phyloP scores from a whole-genome alignment of 92 coral and sea anemone species.

The Phenganax stokvisi region DNA sequence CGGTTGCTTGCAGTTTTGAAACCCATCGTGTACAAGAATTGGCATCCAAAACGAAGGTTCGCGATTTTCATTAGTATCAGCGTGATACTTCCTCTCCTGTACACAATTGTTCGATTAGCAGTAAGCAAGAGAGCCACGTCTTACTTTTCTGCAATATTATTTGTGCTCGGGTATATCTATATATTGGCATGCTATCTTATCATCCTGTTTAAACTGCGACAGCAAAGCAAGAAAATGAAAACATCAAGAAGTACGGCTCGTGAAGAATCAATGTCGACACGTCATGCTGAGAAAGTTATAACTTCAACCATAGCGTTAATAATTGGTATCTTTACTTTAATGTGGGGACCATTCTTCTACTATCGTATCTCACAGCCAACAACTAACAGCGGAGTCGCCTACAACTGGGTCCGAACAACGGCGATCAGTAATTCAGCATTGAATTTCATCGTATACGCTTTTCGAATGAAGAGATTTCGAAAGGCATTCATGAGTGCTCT shows the following conservation, averaged over 20 bases:
- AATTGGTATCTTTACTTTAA: conserved; percentile 57
- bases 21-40: conserved; percentile 55
- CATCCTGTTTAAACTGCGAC: conserved; percentile 48
- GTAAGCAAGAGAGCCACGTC: conserved; percentile 61
- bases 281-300: conserved; percentile 52
- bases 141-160: conserved; percentile 52
- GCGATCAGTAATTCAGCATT: conserved; percentile 67
- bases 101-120: conserved; percentile 57
- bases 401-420: conserved; percentile 69
- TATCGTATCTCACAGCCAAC: conserved; percentile 63
- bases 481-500: conserved; percentile 47
- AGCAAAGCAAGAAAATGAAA: conserved; percentile 41
- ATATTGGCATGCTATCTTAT: conserved; percentile 58
- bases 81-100: conserved; percentile 53
- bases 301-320: conserved; percentile 58
- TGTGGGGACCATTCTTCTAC: conserved; percentile 77
- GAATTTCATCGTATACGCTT: conserved; percentile 68
- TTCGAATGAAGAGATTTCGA: conserved; percentile 62
- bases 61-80: conserved; percentile 31
- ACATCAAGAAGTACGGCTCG: neutral
- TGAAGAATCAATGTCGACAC: conserved; percentile 35
- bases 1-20: conserved; percentile 60
- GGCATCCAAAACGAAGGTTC: conserved; percentile 59
- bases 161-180: conserved; percentile 53
- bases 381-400: conserved; percentile 64